Conservation (phyloP, 2,797 vertebrate genomes). For the Sebastes vulpes region DNA sequence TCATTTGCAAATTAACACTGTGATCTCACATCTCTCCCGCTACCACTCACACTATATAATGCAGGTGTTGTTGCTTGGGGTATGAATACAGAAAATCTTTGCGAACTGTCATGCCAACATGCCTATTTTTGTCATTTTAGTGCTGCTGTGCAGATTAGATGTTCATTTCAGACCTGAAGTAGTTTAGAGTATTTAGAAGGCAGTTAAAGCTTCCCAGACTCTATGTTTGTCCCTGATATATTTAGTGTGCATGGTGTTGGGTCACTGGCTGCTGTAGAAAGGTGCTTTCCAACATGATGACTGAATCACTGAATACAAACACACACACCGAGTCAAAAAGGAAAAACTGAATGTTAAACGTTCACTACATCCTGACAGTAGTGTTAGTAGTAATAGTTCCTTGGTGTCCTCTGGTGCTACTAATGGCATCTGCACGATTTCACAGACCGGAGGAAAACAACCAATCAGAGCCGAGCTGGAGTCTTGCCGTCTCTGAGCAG, state of each 20-base stretch:
- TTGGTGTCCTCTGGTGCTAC: too few species aligned
- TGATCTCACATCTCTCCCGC: conserved; percentile 45
- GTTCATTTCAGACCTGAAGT: conserved; percentile 51
- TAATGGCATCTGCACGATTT: too few species aligned
- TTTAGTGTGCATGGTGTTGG: conserved; percentile 73
- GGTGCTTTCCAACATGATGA: conserved; percentile 72
- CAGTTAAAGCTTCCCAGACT: conserved; percentile 60
- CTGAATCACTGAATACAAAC: conserved; percentile 36
- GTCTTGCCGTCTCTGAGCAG: too few species aligned
- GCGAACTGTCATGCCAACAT: conserved; percentile 25
- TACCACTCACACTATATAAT: conserved; percentile 38
- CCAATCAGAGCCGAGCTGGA: too few species aligned
- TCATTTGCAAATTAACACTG: conserved; percentile 46
- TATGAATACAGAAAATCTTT: conserved; percentile 37
- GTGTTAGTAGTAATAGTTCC: too few species aligned
- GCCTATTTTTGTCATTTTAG: conserved; percentile 42
- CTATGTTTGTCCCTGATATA: conserved; percentile 80
- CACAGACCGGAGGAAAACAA: too few species aligned
- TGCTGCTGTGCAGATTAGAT: conserved; percentile 38
- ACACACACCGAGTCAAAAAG: conserved; percentile 18
- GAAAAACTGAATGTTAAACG: neutral
- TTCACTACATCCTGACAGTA: too few species aligned
- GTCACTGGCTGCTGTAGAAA: conserved; percentile 65
- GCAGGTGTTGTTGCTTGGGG: conserved; percentile 40
- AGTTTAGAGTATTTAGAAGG: conserved; percentile 58